Percentiles rank a stretch among this genome's conserved stretches.
Conservation (phyloP, 2,113 vertebrate species). For the Otocyon megalotis region DNA sequence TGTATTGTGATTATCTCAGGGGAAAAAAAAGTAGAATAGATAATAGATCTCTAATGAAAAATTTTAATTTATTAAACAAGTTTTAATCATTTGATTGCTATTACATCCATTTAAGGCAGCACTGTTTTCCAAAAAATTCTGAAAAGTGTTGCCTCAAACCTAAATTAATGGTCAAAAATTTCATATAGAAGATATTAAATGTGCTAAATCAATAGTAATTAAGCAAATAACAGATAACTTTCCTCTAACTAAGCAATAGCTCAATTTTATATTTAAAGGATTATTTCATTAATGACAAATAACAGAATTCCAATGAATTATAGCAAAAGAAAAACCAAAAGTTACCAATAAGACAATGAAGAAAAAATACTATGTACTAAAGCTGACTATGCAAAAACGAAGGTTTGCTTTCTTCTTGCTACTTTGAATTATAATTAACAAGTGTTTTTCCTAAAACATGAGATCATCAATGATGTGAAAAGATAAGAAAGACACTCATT, state of each 20-base stretch:
- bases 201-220: background rate
- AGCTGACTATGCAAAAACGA: background rate
- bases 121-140: background rate
- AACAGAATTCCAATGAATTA: background rate
- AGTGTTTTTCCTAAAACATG: conserved; percentile 24
- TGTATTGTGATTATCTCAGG: background rate
- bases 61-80: background rate
- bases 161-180: background rate
- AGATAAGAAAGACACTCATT: background rate
- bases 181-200: background rate
- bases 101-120: background rate
- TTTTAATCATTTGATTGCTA: background rate
- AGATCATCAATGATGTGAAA: background rate
- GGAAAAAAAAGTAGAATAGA: background rate
- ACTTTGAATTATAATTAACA: conserved; percentile 29
- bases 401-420: background rate
- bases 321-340: background rate
- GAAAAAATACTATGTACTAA: background rate
- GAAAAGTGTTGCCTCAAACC: background rate
- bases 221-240: background rate
- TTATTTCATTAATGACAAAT: conserved; percentile 35
- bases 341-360: background rate
- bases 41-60: background rate
- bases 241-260: background rate
- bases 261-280: background rate